These are phyloP conservation scores for Apodemia mormo DNA, from an alignment of 2,888 invertebrate genomes.

Conservation along the genomic window DNA sequence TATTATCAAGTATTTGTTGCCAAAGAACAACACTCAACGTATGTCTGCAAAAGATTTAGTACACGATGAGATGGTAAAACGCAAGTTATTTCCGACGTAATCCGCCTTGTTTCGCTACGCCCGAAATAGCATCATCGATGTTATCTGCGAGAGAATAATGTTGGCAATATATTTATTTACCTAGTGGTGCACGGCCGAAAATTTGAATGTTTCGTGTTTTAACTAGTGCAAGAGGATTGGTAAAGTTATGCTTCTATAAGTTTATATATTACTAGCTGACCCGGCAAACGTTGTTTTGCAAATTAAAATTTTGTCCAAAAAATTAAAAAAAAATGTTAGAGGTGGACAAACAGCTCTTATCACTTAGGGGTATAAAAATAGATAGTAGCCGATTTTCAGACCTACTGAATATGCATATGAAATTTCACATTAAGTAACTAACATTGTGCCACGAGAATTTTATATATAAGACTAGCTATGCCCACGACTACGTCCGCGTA, in stretches of 20 bases:
- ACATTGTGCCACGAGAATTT: too few relatives aligned
- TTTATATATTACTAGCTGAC: too few relatives aligned
- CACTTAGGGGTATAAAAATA: too few relatives aligned
- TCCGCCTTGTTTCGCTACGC: slow-evolving; percentile 72
- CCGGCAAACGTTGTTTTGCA: too few relatives aligned
- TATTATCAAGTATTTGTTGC: slow-evolving; percentile 15
- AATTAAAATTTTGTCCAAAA: too few relatives aligned
- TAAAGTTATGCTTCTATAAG: not conserved
- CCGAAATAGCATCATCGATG: slow-evolving; percentile 76
- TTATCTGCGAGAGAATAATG: slow-evolving; percentile 63
- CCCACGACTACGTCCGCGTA: too few relatives aligned
- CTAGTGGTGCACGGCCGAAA: slow-evolving; percentile 46
- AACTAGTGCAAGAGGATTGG: not conserved
- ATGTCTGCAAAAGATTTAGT: slow-evolving; percentile 68
- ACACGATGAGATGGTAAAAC: slow-evolving; percentile 45
- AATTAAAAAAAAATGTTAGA: too few relatives aligned
- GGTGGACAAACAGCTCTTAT: too few relatives aligned
- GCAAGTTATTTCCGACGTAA: slow-evolving; percentile 74
- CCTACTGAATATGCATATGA: too few relatives aligned
- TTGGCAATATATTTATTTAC: slow-evolving; percentile 63
- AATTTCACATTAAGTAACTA: too few relatives aligned
- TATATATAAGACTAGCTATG: too few relatives aligned
- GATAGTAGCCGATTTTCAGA: too few relatives aligned
- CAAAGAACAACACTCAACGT: slow-evolving; percentile 57
- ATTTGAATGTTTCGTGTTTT: slow-evolving; percentile 16